Base-by-base conservation (phyloP, 2,888 invertebrate genomes). In the Apamea crenata region DNA sequence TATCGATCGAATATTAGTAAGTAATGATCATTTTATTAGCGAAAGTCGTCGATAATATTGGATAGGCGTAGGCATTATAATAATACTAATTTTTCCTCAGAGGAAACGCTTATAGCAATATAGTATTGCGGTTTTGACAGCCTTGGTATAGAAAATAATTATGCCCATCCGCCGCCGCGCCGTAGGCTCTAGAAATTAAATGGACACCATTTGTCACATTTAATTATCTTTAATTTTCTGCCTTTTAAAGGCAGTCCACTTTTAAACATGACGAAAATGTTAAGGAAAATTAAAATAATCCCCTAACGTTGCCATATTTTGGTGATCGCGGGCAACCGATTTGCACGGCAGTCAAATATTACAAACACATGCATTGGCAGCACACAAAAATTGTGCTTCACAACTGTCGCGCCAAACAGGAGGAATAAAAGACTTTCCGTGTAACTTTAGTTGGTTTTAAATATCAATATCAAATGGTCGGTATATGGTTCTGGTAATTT, bases 391-490 rank as follows among this genome's bases (percentile, higher is more conserved):
- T n/a, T 66, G 40, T 66, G 14, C 3, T 66, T 36, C 25, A 67
- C 40, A 67, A n/a, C 25, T 40, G n/a, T 40, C 40, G 16, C 25
- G 36, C 8, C 16, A 67, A 40, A n/a, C 50, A 6, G 50, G 16
- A 18, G 18, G 6, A 6, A 50, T 50, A 50, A 6, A 50, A 18
- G 6, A 18, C 50, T 50, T 50, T 50, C 50, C 50, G 18, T 50
- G 8, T n/a, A n/a, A 40, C 67, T 25, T 40, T 44, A n/a, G 67
- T n/a, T 67, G 40, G 67, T n/a, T 67, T 67, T n/a, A 67, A 68
- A 44, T 44, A 68, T 44, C 8, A 67, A 40, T 44, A 32, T 25
- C 25, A 66, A 44, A 18, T 5, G 18, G n/a, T n/a, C 44, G n/a
- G 18, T 67, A 44, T n/a, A n/a, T 44, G 67, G n/a, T 67, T 44